phyloP scores from a whole-genome alignment of 2,888 invertebrate species.

The Harpalus rubripes region DNA sequence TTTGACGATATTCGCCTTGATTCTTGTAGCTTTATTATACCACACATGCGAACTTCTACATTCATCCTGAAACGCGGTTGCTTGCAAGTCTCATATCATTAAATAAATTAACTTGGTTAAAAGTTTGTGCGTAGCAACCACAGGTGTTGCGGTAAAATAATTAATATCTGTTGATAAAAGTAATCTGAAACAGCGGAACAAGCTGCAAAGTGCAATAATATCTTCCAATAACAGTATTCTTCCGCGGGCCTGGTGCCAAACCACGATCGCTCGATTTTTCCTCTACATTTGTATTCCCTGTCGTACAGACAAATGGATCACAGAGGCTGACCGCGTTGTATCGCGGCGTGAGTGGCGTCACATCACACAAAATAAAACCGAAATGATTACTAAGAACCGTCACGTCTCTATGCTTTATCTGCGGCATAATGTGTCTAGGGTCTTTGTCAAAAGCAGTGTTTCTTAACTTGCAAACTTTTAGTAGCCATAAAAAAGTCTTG shows the following conservation, averaged over 20 bases:
- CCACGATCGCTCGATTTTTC: constrained; percentile 48
- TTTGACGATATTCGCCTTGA: background rate
- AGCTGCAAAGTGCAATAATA: constrained; percentile 45
- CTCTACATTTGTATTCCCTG: constrained; percentile 60
- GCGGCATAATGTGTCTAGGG: constrained; percentile 59
- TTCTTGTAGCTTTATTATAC: background rate
- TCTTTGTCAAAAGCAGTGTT: background rate
- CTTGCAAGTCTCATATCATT: background rate
- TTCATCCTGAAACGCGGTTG: background rate
- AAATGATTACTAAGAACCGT: constrained; percentile 63
- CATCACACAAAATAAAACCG: constrained; percentile 60
- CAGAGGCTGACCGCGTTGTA: constrained; percentile 53
- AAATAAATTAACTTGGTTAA: constrained; percentile 7
- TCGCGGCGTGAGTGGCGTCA: constrained; percentile 34
- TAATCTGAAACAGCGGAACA: constrained; percentile 14
- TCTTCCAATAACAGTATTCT: background rate
- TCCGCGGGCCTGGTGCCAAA: constrained; percentile 46
- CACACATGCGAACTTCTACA: background rate
- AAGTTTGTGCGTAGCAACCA: background rate
- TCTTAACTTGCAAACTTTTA: background rate
- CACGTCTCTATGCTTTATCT: constrained; percentile 66
- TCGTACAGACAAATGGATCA: constrained; percentile 59
- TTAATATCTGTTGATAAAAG: constrained; percentile 43
- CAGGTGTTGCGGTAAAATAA: constrained; percentile 25
- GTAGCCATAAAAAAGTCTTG: too few species aligned